These are phyloP conservation scores for Parotia lawesii DNA, from an alignment of 2,113 vertebrate genomes.

Conservation along the genomic window DNA sequence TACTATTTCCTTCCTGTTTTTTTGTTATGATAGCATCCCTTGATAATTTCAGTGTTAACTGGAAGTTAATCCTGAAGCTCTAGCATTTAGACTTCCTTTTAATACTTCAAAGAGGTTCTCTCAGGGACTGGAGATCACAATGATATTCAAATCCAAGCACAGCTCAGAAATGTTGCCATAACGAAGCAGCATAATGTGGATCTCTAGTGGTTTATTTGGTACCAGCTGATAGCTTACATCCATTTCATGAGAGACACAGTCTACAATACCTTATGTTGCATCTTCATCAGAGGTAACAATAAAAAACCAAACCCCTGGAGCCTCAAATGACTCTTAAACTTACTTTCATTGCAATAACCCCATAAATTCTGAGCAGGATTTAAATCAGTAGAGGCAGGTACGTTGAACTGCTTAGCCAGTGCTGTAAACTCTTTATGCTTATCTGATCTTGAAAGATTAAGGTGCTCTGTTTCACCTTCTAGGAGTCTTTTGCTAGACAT, in stretches of 20 bases:
- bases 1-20: conserved; percentile 16
- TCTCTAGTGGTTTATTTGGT: not conserved
- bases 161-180: not conserved
- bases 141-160: not conserved
- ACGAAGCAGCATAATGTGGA: not conserved
- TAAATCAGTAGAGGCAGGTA: not conserved
- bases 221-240: not conserved
- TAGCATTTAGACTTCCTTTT: not conserved
- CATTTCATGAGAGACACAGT: not conserved
- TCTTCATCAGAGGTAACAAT: not conserved
- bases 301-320: not conserved
- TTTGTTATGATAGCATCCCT: not conserved
- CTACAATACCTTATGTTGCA: not conserved
- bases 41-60: not conserved
- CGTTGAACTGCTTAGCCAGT: not conserved
- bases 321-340: not conserved
- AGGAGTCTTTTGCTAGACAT: not conserved
- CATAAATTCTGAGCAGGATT: not conserved
- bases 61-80: not conserved
- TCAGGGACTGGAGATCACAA: not conserved
- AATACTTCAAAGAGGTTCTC: not conserved
- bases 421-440: not conserved
- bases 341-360: not conserved
- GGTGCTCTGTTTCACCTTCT: not conserved
- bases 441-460: not conserved